Base-by-base conservation (phyloP, 2,888 invertebrate species). In the Hydropsyche betteni region DNA sequence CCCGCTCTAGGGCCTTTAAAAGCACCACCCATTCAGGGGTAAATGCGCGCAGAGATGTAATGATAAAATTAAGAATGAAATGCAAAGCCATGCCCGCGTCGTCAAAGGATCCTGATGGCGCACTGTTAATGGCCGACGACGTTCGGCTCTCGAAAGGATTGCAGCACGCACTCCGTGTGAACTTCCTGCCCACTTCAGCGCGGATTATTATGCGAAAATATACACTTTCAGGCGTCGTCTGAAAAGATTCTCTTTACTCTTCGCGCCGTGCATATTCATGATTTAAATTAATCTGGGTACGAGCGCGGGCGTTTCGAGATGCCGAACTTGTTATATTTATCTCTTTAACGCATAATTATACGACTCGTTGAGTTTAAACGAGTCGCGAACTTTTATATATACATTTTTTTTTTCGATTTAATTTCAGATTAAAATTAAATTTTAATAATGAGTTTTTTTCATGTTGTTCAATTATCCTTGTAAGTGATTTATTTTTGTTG, bases 21-120 rank as follows among this genome's bases (percentile, higher is more conserved):
- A 72, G 72, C 72, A 34, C 14, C 69, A 34, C 50, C 69, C 52
- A 72, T 72, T 72, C 58, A 72, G 50, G 72, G 72, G 61, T 72
- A 72, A 58, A 53, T 58, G 73, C 68, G 73, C 73, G 68, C 74
- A 51, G 74, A 76, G 78, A 78, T 76, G 76, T 73, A 78, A 78
- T 78, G 78, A 78, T 78, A 78, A 78, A 78, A 78, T 78, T 78
- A 78, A 76, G 76, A 78, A 78, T 76, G 78, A 69, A 76, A 78
- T 78, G 78, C 78, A 74, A 76, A 76, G 74, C 76, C 78, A 76
- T 75, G 78, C 75, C 69, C 72, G 75, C 34, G 74, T 76, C 76
- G 69, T 78, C 78, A 78, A 78, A 78, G 76, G 75, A 74, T 55
- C 69, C 53, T 51, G 71, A 58, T 58, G 38, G 44, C 44, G 10